A percentile compares a stretch with the other conserved stretches of the same genome.
Evolutionary conservation across 2,113 vertebrate genomes (phyloP).

Genomic region (Percopsis transmontana): DNA sequence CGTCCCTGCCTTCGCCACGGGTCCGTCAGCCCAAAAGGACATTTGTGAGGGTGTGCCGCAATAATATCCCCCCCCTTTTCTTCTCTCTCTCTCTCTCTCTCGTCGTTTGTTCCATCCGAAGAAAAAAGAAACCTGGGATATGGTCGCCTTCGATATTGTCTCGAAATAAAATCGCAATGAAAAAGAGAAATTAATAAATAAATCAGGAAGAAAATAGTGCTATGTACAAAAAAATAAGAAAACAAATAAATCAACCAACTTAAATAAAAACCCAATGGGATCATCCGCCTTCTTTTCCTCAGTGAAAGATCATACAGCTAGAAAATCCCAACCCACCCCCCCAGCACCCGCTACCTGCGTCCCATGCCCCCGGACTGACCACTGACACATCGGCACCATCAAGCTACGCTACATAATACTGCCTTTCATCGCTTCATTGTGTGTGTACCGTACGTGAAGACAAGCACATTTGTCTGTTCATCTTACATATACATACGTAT

Average conservation of each 20-base stretch:
- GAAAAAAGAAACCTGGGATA: slow-evolving; percentile 41
- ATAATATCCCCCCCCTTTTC: neutral
- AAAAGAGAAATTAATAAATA: slow-evolving; percentile 58
- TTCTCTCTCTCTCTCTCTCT: slow-evolving; percentile 36
- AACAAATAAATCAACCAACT: slow-evolving; percentile 33
- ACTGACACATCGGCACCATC: slow-evolving; percentile 29
- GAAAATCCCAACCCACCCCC: slow-evolving; percentile 45
- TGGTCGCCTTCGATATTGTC: slow-evolving; percentile 29
- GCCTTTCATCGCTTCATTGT: slow-evolving; percentile 20
- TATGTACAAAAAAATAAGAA: slow-evolving; percentile 61
- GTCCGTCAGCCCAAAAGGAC: neutral
- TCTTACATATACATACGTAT: slow-evolving; percentile 14
- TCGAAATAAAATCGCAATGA: slow-evolving; percentile 49
- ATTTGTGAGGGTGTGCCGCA: too few species aligned
- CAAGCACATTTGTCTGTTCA: slow-evolving; percentile 43
- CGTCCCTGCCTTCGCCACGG: neutral
- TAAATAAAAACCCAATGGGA: slow-evolving; percentile 49
- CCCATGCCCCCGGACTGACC: slow-evolving; percentile 10
- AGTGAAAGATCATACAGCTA: slow-evolving; percentile 64
- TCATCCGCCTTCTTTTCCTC: slow-evolving; percentile 63
- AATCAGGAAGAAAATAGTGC: slow-evolving; percentile 50
- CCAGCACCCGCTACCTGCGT: neutral
- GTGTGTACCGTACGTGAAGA: slow-evolving; percentile 59
- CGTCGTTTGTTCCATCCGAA: slow-evolving; percentile 10
- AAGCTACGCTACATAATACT: slow-evolving; percentile 79